Base-by-base conservation (phyloP, 2,888 invertebrate genomes). In the Cybosia mesomella region DNA sequence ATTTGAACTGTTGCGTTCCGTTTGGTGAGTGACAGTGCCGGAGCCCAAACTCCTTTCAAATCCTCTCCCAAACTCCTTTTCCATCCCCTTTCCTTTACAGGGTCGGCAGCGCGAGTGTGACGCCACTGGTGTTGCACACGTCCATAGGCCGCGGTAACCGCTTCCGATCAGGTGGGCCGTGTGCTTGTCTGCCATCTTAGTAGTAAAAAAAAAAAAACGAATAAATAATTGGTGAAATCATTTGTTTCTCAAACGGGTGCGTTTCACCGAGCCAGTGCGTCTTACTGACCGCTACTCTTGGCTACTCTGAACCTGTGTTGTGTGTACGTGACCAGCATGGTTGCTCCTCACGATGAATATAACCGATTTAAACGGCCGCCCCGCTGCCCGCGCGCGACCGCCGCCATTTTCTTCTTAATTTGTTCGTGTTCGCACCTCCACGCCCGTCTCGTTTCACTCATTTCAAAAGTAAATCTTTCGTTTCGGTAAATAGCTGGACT, bases 321-420 rank as follows among this genome's bases (percentile, higher is more conserved):
- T 66, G 74, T 53, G 81, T 74, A 86, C 86, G 87, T 86, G 86
- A 79, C 77, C 80, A 62, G 87, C 84, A 84, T 85, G 73, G 74
- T 11, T 36, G 32, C 77, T 77, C 71, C 76, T 32, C 63, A 67
- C 74, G 78, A 79, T 84, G 83, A 86, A 84, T 80, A 85, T 81
- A 77, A 77, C 82, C 82, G 77, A 75, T 82, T 79, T 73, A 81
- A 83, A 73, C 60, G 73, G 8, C 22, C 58, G 67, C 36, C 59
- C 18, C 60, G 28, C 70, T 2, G 55, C 71, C 21, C 68, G 57
- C 68, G 13, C 53, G 53, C 58, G 53, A 63, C 54, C 74, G 67
- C 67, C 66, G 67, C 73, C 78, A 77, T 79, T 81, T 78, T 74
- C 85, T 85, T 84, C 83, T 86, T 86, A 84, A 86, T 85, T 86